Evolutionary conservation across 2,888 invertebrate species (phyloP).

Genomic region (Abrostola tripartita): DNA sequence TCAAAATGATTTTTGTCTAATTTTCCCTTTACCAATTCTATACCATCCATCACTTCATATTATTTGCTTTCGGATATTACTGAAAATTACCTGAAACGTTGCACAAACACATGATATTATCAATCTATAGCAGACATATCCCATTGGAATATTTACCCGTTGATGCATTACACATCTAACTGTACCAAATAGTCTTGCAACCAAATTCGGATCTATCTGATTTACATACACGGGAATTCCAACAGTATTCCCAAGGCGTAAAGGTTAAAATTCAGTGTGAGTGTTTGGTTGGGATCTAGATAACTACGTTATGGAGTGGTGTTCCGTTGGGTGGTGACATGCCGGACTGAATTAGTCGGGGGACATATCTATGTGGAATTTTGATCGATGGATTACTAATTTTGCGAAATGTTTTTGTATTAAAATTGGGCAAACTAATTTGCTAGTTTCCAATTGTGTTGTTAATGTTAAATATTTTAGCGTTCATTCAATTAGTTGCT

Average conservation of each 20-base stretch:
- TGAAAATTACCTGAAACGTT: not conserved
- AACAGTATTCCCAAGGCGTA: not conserved
- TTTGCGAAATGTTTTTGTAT: conserved; percentile 22
- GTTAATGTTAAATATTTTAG: not conserved
- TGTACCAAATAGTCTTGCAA: conserved; percentile 20
- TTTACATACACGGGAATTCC: conserved; percentile 6
- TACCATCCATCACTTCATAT: conserved; percentile 15
- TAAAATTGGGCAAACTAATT: conserved; percentile 9
- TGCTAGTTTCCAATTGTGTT: not conserved
- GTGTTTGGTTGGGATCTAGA: not conserved
- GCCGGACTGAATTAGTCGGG: conserved; percentile 64
- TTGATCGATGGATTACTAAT: conserved; percentile 59
- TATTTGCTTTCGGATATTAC: not conserved
- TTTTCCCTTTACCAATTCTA: conserved; percentile 12
- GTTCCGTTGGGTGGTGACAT: conserved; percentile 55
- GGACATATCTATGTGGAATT: conserved; percentile 53
- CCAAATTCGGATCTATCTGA: conserved; percentile 7
- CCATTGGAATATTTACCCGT: conserved; percentile 58
- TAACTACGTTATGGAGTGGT: conserved; percentile 47
- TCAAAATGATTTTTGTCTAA: too few species aligned
- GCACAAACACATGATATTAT: conserved; percentile 30
- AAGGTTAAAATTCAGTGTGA: conserved; percentile 15
- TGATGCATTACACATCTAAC: conserved; percentile 59
- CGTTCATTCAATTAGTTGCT: not conserved
- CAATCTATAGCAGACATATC: conserved; percentile 44